Conservation (phyloP, 2,113 vertebrate species). For the Glaucidium brasilianum region DNA sequence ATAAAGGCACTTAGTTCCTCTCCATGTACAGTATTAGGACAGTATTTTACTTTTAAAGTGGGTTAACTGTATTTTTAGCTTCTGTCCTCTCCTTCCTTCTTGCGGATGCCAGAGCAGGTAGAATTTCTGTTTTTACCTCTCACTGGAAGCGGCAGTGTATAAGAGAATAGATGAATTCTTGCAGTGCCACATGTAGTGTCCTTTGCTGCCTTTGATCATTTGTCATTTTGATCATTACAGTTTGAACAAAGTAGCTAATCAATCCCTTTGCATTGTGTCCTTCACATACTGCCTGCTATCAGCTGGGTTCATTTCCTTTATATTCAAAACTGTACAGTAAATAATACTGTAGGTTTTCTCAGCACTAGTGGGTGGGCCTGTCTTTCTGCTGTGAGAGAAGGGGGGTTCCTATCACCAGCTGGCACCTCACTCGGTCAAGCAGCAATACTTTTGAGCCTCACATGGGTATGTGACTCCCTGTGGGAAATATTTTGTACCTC, state of each 20-base stretch:
- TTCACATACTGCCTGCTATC: background rate
- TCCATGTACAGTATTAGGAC: background rate
- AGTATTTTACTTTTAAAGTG: conserved; percentile 13
- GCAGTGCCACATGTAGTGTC: background rate
- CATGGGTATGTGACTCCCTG: background rate
- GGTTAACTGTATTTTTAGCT: conserved; percentile 11
- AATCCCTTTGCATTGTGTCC: conserved; percentile 22
- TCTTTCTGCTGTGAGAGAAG: background rate
- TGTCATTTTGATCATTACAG: conserved; percentile 39
- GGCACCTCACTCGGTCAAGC: background rate
- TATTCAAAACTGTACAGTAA: background rate
- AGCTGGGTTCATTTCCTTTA: background rate
- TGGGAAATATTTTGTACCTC: background rate
- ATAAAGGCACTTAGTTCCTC: background rate
- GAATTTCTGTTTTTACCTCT: background rate
- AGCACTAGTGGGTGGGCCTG: background rate
- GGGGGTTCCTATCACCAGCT: background rate
- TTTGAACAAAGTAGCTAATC: conserved; percentile 47
- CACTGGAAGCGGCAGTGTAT: background rate
- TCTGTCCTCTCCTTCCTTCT: background rate
- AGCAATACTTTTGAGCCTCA: background rate
- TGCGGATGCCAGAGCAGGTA: background rate
- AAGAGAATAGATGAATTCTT: conserved; percentile 9
- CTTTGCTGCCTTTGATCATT: conserved; percentile 51
- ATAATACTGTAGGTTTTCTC: background rate